Base-by-base conservation (phyloP, 2,113 vertebrate species). In the Percina caprodes region DNA sequence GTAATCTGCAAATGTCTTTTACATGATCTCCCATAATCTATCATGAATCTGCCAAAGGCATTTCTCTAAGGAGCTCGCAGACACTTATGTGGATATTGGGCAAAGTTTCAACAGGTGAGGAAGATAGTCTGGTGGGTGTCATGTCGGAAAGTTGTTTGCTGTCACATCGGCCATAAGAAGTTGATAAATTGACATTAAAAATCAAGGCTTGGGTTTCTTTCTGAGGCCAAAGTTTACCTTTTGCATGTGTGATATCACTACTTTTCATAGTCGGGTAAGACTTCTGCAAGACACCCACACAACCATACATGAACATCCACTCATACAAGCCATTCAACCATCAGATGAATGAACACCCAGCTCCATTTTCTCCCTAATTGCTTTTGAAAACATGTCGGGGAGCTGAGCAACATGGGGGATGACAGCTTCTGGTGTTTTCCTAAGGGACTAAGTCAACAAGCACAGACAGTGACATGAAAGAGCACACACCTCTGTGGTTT, bases 401-500 rank as follows among this genome's bases (percentile, higher is more conserved):
- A 91, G 90, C 89, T 72, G 82, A 72, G 79, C 79, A 93, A 93
- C 93, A 91, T 48, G 73, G 88, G 69, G 87, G 83, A 84, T 77
- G 90, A 92, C 92, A 91, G 90, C 87, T 90, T 69, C 46, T 10
- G 58, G 78, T 93, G 88, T 94, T 91, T 92, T 88, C 83, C 86
- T 84, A 33, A 78, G 69, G 87, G 83, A 89, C 81, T 84, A 92
- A 93, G 90, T 94, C 92, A 93, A 93, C 93, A 93, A 88, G 88
- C 86, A 80, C 86, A 85, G 92, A 90, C 91, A 89, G 75, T 68
- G 88, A 92, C 88, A 88, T 93, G 85, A 92, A 93, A 92, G 93
- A 74, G 79, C 88, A 80, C 79, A 89, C 94, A 91, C 84, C 93
- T 92, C 83, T 90, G 93, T 39, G 94, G 91, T 94, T 94, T 81